Base-by-base conservation (phyloP, 2,888 invertebrate species). In the Scaptomyza cyrtandrae region DNA sequence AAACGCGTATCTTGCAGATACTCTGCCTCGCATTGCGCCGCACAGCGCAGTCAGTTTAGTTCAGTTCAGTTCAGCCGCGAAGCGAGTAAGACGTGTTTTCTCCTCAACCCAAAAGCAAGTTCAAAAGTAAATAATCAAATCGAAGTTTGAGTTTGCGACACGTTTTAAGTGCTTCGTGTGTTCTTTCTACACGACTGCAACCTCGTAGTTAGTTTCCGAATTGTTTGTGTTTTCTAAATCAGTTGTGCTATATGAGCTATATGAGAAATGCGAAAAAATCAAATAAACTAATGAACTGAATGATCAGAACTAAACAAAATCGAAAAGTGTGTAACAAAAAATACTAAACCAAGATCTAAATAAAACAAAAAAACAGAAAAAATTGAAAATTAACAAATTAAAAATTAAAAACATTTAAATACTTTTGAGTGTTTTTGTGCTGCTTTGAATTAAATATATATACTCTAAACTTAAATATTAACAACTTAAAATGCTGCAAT, bases 11-110 rank as follows among this genome's bases (percentile, higher is more conserved):
- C 78, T 61, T 74, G 60, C 63, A 68, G 75, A 75, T 78, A 75
- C 74, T 54, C 54, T 68, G 69, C 41, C 58, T 69, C 68, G 59
- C 76, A 69, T 64, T 79, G 75, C 79, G 64, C 65, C 66, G 78
- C 71, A 71, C 71, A 76, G 70, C 61, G 61, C 77, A 55, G 83
- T 77, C 91, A 91, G 91, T 92, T 90, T 89, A 90, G 86, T 88
- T 89, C 63, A 68, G 54, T 74, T 89, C 87, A 91, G 54, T 74
- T 89, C 87, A 91, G 89, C 90, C 89, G 88, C 90, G 91, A 90
- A 92, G 92, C 91, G 90, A 92, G 91, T 91, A 89, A 90, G 92
- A 92, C 92, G 92, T 92, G 92, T 89, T 86, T 82, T 71, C 78
- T 86, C 86, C 86, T 78, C 86, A 86, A 71, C 53, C 75, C 72